Base-by-base conservation (phyloP, 2,797 vertebrate species). In the Poeciliopsis gracilis region DNA sequence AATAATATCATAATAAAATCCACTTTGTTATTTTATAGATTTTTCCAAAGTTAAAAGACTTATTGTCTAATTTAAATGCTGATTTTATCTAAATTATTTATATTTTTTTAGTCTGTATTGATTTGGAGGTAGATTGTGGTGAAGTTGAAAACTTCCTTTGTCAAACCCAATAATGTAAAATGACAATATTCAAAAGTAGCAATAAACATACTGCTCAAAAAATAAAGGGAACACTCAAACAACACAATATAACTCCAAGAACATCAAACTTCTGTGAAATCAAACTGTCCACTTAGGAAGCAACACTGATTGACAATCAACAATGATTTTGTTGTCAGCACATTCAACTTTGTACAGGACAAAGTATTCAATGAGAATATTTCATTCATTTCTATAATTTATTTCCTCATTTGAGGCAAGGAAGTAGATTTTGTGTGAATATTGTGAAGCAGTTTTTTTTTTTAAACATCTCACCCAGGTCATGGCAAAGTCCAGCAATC, bases 401-500 rank as follows among this genome's bases (percentile, higher is more conserved):
- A 15, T 33, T 76, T 28, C 2, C 28, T 7, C 10, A 41, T 18
- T 12, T 9, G 4, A 47, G 9, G 36, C 8, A 20, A 51, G 13
- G 43, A 45, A 45, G 11, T 45, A 45, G 43, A 45, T 45, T 45
- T 45, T 45, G 43, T 1, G 30, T 3, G 43, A 45, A 45, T 45
- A 45, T 45, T 51, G 16, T 30, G 69, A 71, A 71, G 15, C 41
- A 8, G n/a, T 6, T 28, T 9, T 9, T 49, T 28, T 6, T 28
- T 9, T 9, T 47, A 20, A 9, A 43, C 0, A 12, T 77, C 95
- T 96, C 92, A 99, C 98, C 98, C 30, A 99, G 90, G 87, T 99
- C 98, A 6, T 99, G 98, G 80, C 98, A 99, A 77, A 99, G 97
- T 0, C 98, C 98, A 23, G 98, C 98, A 0, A 99, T 98, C 94